phyloP scores from a whole-genome alignment of 2,113 vertebrate species.

The Psammodynastes pulverulentus region DNA sequence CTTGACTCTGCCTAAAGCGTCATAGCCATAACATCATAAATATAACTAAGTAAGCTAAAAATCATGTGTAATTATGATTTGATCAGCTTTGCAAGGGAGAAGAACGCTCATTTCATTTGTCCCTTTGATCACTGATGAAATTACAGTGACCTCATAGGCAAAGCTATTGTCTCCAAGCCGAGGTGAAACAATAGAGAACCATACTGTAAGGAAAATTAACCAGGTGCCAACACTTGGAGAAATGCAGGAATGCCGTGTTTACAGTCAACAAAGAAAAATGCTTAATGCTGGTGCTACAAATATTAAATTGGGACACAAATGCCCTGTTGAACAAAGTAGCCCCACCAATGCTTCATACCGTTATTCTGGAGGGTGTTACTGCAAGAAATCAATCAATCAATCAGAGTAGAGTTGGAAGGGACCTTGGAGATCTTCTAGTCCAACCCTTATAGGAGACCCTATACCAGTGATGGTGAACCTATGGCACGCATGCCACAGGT shows the following conservation, averaged over 20 bases:
- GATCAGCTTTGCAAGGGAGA: background rate
- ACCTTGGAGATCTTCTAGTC: too few species aligned
- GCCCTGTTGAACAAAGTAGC: background rate
- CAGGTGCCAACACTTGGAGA: background rate
- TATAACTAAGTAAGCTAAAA: background rate
- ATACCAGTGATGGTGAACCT: too few species aligned
- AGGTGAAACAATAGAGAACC: background rate
- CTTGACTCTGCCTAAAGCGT: background rate
- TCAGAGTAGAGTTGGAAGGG: background rate
- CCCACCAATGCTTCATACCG: background rate
- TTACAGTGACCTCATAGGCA: background rate
- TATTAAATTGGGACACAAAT: background rate
- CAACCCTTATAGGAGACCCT: too few species aligned
- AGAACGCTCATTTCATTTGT: background rate
- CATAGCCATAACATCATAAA: background rate
- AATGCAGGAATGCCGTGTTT: slow-evolving; percentile 3
- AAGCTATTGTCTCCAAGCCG: slow-evolving; percentile 2
- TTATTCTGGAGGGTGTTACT: background rate
- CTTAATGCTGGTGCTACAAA: background rate
- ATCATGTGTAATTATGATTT: background rate
- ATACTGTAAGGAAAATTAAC: background rate
- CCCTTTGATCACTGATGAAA: slow-evolving; percentile 5
- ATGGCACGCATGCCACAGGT: too few species aligned
- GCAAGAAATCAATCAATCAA: too few species aligned
- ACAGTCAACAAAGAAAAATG: slow-evolving; percentile 15